Percentiles rank a stretch among this genome's conserved stretches.
phyloP scores from a whole-genome alignment of 2,888 invertebrate species.

The Eumerus sabulonum region DNA sequence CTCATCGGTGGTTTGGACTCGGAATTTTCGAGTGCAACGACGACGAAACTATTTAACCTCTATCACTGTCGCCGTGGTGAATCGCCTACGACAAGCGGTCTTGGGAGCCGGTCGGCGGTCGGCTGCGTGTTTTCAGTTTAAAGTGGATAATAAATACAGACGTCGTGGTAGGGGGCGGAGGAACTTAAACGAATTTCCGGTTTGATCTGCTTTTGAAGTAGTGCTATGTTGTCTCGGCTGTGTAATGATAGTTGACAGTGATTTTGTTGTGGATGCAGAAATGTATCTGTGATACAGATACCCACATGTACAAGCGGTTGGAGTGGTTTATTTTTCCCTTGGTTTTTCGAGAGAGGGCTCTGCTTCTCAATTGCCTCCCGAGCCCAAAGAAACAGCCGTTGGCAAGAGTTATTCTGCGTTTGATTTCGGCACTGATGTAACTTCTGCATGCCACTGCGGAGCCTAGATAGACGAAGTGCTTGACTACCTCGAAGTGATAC shows the following conservation, averaged over 20 bases:
- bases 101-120: constrained; percentile 47
- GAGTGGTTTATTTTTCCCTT: too few species aligned
- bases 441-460: too few species aligned
- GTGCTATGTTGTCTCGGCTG: background rate
- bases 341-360: too few species aligned
- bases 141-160: constrained; percentile 64
- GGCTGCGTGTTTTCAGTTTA: constrained; percentile 37
- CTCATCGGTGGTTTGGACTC: constrained; percentile 25
- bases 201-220: constrained; percentile 11
- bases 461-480: too few species aligned
- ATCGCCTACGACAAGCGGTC: background rate
- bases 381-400: too few species aligned
- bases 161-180: constrained; percentile 32
- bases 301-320: too few species aligned
- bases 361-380: too few species aligned
- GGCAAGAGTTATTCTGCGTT: too few species aligned
- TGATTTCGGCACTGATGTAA: too few species aligned
- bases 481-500: too few species aligned
- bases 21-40: constrained; percentile 4
- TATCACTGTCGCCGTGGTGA: background rate
- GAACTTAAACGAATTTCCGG: constrained; percentile 60
- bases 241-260: constrained; percentile 42
- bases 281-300: too few species aligned
- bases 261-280: background rate
- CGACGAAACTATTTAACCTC: constrained; percentile 6